Evolutionary conservation across 2,113 vertebrate species (phyloP).

Genomic region (Chloroceryle aenea): DNA sequence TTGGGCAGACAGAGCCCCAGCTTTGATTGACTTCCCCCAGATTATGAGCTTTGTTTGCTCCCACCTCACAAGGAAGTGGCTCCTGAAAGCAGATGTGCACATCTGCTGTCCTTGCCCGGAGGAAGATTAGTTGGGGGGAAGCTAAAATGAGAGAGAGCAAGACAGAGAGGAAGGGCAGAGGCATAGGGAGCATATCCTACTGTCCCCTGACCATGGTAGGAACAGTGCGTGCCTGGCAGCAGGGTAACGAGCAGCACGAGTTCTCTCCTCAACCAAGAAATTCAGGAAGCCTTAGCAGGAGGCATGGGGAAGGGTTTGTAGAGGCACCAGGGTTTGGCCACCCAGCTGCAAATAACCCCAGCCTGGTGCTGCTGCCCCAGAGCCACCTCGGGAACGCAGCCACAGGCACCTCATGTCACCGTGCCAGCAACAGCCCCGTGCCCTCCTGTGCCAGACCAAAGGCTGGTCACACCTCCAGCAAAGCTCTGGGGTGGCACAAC

Average conservation of each 20-base stretch:
- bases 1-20: neutral
- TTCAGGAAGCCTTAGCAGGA: neutral
- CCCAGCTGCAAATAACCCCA: neutral
- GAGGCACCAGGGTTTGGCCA: neutral
- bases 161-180: neutral
- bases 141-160: neutral
- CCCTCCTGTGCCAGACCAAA: neutral
- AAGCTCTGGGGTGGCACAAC: neutral
- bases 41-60: neutral
- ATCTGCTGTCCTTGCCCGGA: neutral
- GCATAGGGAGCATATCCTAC: neutral
- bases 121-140: neutral
- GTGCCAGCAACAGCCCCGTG: neutral
- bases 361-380: neutral
- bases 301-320: neutral
- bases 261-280: neutral
- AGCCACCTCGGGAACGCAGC: neutral
- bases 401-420: neutral
- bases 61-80: neutral
- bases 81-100: neutral
- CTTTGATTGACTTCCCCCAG: neutral
- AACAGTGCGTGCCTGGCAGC: fast-evolving
- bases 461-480: neutral
- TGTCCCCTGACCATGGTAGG: fast-evolving
- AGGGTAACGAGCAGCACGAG: neutral